These are phyloP conservation scores for Diphyllodes magnificus DNA, from an alignment of 2,113 vertebrate species.

Conservation along the genomic window DNA sequence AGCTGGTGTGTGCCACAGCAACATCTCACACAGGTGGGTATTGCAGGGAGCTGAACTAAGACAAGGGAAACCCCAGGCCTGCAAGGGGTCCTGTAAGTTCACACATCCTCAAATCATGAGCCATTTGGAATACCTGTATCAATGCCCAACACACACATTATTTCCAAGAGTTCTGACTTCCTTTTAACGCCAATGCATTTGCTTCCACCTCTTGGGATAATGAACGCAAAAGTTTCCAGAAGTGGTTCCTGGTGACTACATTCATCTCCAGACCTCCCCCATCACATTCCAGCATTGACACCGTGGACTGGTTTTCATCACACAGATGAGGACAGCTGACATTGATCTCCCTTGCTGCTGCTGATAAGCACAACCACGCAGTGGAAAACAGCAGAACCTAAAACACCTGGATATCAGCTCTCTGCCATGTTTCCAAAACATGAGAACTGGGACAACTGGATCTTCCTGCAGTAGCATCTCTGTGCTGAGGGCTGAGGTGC, in stretches of 20 bases:
- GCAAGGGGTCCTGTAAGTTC: background rate
- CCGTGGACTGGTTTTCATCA: rapidly evolving
- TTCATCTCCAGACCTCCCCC: background rate
- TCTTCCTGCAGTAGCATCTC: rapidly evolving
- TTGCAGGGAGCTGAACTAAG: background rate
- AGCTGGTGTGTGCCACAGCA: background rate
- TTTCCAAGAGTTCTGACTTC: background rate
- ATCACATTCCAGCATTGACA: rapidly evolving
- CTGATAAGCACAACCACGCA: background rate
- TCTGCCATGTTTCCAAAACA: background rate
- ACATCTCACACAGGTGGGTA: background rate
- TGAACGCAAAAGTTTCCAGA: background rate
- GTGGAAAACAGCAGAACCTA: background rate
- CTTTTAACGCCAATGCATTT: background rate
- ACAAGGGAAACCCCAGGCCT: background rate
- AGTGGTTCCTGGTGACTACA: background rate
- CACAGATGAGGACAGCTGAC: background rate
- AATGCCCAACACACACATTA: background rate
- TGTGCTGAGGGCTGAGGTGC: background rate
- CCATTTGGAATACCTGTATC: background rate
- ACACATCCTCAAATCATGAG: background rate
- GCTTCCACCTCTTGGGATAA: background rate
- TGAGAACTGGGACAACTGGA: background rate
- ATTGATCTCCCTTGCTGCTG: rapidly evolving
- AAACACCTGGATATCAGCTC: background rate